Conservation (phyloP, 2,113 vertebrate genomes). For the Fukomys damarensis region DNA sequence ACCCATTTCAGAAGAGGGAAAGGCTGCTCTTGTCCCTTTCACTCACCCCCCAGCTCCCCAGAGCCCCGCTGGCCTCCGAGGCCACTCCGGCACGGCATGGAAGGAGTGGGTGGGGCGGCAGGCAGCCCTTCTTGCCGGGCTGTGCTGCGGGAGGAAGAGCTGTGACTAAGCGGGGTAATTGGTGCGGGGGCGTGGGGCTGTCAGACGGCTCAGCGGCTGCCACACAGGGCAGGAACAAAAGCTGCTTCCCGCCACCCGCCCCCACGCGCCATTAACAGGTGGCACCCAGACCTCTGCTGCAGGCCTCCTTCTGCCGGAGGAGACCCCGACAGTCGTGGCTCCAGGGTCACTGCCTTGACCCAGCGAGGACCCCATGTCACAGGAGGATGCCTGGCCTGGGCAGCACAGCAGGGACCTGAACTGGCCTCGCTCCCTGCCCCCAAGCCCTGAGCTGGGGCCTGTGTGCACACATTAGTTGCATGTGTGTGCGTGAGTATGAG, state of each 20-base stretch:
- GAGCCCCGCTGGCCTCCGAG: neutral
- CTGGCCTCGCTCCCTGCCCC: too few relatives aligned
- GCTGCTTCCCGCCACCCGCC: neutral
- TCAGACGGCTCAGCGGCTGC: neutral
- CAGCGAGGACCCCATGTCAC: neutral
- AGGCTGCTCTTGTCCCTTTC: neutral
- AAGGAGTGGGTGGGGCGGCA: neutral
- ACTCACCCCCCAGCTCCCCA: neutral
- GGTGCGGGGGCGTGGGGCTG: conserved; percentile 28
- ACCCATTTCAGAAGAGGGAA: too few relatives aligned
- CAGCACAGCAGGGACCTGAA: neutral
- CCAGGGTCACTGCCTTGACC: neutral
- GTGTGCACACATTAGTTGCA: too few relatives aligned
- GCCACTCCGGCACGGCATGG: too few relatives aligned
- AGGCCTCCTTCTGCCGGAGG: rapidly evolving
- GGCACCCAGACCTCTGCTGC: neutral
- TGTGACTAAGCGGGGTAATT: conserved; percentile 30
- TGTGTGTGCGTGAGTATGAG: too few relatives aligned
- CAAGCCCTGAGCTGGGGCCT: neutral
- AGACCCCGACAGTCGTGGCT: neutral
- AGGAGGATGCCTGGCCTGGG: neutral
- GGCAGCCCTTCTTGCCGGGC: neutral
- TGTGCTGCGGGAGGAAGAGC: neutral
- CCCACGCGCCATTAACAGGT: neutral
- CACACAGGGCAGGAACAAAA: neutral